phyloP scores from a whole-genome alignment of 2,797 vertebrate genomes.

The Nannoperca obscura region DNA sequence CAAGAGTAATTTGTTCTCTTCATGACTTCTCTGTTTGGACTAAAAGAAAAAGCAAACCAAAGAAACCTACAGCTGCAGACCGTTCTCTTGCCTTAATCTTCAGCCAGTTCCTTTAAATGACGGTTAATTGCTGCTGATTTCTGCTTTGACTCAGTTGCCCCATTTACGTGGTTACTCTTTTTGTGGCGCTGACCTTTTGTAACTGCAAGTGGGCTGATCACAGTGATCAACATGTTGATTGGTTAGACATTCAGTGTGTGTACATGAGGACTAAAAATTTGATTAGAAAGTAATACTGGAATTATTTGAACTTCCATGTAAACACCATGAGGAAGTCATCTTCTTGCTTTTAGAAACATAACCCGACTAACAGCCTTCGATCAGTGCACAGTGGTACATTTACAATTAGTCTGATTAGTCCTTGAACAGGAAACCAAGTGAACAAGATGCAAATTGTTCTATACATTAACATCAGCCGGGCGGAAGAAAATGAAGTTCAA shows the following conservation, averaged over 20 bases:
- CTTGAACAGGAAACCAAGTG: not conserved
- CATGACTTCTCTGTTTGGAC: not conserved
- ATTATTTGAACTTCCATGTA: not conserved
- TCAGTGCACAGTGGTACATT: not conserved
- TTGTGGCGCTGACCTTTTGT: not conserved
- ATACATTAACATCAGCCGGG: not conserved
- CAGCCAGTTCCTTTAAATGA: too few species aligned
- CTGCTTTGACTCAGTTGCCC: not conserved
- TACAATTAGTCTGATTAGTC: not conserved
- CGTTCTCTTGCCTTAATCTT: not conserved
- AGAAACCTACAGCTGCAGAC: not conserved
- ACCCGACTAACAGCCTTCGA: not conserved
- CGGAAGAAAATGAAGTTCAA: not conserved
- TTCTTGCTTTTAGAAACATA: not conserved
- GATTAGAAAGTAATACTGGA: not conserved
- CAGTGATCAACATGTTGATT: not conserved
- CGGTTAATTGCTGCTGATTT: slow-evolving; percentile 14
- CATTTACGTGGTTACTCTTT: not conserved
- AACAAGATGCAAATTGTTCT: not conserved
- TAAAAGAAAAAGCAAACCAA: not conserved
- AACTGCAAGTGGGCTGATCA: not conserved
- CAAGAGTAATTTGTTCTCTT: not conserved
- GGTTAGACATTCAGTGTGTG: not conserved
- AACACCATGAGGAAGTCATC: not conserved
- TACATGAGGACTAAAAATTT: slow-evolving; percentile 6